Base-by-base conservation (phyloP, 2,797 vertebrate genomes). In the Trachops cirrhosus region DNA sequence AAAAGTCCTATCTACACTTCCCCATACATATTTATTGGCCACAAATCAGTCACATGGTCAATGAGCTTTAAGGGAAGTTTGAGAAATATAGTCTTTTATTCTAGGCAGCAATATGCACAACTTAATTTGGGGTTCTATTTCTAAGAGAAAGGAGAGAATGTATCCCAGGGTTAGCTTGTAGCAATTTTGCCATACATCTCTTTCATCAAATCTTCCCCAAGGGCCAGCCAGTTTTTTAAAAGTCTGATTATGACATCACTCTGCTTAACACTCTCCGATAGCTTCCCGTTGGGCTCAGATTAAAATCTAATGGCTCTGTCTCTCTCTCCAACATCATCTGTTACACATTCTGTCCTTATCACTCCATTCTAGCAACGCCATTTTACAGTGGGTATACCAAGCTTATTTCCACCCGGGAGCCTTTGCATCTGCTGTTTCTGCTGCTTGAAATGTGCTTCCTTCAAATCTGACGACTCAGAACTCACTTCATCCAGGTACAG, bases 41-140 rank as follows among this genome's bases (percentile, higher is more conserved):
- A n/a, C 37, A 85, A 26, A 10, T 50, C 74, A 77, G 54, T 83
- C 85, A 78, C 18, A 41, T 21, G 46, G n/a, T 84, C 41, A 19
- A 44, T 50, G 34, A 90, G 37, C 39, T 59, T 10, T 52, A 93
- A 50, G 67, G n/a, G 44, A 84, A 88, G 50, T 75, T 89, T 87
- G 75, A 71, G 67, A 93, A 96, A 88, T 75, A 22, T 4, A 89
- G 48, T 78, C 32, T 94, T 93, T 94, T 67, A 85, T 78, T 93
- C 4, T 62, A 77, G 44, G 22, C 0, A 32, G 59, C 32, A 79
- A 62, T 50, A 75, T 14, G 32, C 1, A 7, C 6, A 80, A 44
- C n/a, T 93, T 85, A 68, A 77, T 74, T 21, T 82, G 21, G 39
- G 21, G 11, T 70, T 95, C 74, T 91, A 7, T 54, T 86, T 89